Percentiles rank a stretch among this genome's conserved stretches.
Evolutionary conservation across 2,797 vertebrate species (phyloP).

Genomic region (Dallia pectoralis): DNA sequence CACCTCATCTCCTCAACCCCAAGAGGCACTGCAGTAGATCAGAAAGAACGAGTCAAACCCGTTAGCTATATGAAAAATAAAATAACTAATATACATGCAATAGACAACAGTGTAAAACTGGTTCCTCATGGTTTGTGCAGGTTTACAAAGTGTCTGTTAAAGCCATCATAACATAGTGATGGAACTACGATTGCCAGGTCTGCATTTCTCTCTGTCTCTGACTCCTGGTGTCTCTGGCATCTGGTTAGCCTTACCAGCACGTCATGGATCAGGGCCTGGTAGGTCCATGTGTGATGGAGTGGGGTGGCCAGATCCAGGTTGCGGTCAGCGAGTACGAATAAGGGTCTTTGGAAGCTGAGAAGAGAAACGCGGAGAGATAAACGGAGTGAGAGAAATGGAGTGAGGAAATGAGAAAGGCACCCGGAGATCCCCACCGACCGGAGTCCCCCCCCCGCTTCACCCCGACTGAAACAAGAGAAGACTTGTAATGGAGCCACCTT

Average conservation of each 20-base stretch:
- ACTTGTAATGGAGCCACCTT: not conserved
- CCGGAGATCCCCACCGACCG: slow-evolving; percentile 3
- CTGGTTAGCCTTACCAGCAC: slow-evolving; percentile 85
- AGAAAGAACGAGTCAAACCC: not conserved
- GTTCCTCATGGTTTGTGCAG: not conserved
- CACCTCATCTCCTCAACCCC: not conserved
- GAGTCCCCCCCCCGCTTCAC: not conserved
- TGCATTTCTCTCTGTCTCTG: not conserved
- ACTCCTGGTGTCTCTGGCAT: not conserved
- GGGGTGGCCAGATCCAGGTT: slow-evolving; percentile 97
- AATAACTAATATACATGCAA: not conserved
- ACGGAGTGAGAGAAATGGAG: slow-evolving; percentile 1
- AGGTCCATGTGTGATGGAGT: slow-evolving; percentile 98
- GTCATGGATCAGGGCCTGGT: slow-evolving; percentile 97
- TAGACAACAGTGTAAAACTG: not conserved
- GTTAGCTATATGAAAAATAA: not conserved
- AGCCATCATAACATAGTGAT: slow-evolving; percentile 12
- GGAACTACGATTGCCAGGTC: not conserved
- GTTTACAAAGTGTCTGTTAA: slow-evolving; percentile 3
- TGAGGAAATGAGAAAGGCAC: slow-evolving; percentile 14
- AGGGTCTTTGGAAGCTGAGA: slow-evolving; percentile 93
- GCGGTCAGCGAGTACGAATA: slow-evolving; percentile 93
- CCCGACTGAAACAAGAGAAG: not conserved
- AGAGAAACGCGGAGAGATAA: slow-evolving; percentile 26
- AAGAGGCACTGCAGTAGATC: not conserved